Percentiles rank a stretch among this genome's conserved stretches.
Evolutionary conservation across 2,888 invertebrate species (phyloP).

Genomic region (Clepsis dumicolana): DNA sequence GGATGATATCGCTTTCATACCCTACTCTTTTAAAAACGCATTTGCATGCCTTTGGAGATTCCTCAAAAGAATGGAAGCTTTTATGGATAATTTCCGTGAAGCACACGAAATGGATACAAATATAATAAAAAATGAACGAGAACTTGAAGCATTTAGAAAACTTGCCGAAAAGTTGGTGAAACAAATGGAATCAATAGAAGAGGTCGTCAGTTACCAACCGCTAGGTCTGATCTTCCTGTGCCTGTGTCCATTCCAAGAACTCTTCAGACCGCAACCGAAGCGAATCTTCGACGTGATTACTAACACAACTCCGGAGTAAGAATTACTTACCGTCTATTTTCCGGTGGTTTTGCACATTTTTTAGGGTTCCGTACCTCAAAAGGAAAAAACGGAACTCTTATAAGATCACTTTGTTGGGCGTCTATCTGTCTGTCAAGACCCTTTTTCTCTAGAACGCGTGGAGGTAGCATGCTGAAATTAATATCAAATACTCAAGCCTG

Average conservation of each 20-base stretch:
- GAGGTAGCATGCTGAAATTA: too few species aligned
- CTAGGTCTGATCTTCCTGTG: conserved; percentile 91
- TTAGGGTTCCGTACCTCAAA: too few species aligned
- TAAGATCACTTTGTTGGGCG: too few species aligned
- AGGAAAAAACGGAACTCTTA: too few species aligned
- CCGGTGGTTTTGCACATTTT: background rate
- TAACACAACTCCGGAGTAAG: conserved; percentile 88
- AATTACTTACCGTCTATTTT: conserved; percentile 40
- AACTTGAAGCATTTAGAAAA: conserved; percentile 88
- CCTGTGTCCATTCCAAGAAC: conserved; percentile 89
- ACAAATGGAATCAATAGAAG: conserved; percentile 89
- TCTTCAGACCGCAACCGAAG: conserved; percentile 90
- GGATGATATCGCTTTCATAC: conserved; percentile 85
- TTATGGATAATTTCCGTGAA: conserved; percentile 89
- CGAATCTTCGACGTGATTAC: conserved; percentile 89
- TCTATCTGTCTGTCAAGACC: too few species aligned
- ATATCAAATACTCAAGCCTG: too few species aligned
- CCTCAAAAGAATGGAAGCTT: conserved; percentile 87
- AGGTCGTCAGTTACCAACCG: conserved; percentile 88
- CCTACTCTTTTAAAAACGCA: conserved; percentile 84
- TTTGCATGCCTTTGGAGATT: conserved; percentile 88
- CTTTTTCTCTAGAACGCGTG: too few species aligned
- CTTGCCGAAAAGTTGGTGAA: conserved; percentile 89
- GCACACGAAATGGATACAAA: conserved; percentile 89
- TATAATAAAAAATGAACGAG: conserved; percentile 88